A percentile compares a stretch with the other conserved stretches of the same genome.
phyloP scores from a whole-genome alignment of 2,113 vertebrate species.

The Addax nasomaculatus region DNA sequence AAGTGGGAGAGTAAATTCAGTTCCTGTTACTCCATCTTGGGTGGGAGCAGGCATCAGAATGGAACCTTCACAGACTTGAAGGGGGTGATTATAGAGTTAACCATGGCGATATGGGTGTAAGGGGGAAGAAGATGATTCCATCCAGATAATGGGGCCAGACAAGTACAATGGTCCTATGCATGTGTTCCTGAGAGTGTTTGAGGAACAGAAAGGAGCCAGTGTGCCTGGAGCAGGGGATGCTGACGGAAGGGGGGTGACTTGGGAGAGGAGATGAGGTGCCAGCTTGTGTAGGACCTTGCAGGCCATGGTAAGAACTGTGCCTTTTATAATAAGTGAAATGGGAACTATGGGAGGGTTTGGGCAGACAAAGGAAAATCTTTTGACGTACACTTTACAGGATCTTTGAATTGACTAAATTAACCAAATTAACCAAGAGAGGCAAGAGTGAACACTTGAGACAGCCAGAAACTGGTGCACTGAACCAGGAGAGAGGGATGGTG shows the following conservation, averaged over 20 bases:
- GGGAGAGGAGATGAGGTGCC: not conserved
- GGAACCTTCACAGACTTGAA: not conserved
- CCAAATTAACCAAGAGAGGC: not conserved
- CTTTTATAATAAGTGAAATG: not conserved
- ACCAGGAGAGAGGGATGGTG: not conserved
- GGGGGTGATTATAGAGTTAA: not conserved
- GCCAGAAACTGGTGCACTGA: not conserved
- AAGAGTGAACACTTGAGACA: not conserved
- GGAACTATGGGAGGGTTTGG: not conserved
- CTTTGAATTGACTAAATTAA: not conserved
- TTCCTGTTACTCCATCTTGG: not conserved
- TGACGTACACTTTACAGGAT: not conserved
- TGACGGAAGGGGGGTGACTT: too few relatives aligned
- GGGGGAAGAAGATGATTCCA: not conserved
- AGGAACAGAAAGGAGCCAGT: not conserved
- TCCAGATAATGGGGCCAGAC: not conserved
- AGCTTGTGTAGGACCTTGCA: not conserved
- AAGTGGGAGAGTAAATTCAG: not conserved
- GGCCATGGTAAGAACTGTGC: not conserved
- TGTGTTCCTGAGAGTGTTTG: not conserved
- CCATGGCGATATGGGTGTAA: not conserved
- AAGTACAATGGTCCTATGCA: fast-evolving
- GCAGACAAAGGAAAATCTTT: not conserved
- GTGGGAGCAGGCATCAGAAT: not conserved
- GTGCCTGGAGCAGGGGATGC: not conserved